Base-by-base conservation (phyloP, 2,113 vertebrate genomes). In the Mesembrinibis cayennensis region DNA sequence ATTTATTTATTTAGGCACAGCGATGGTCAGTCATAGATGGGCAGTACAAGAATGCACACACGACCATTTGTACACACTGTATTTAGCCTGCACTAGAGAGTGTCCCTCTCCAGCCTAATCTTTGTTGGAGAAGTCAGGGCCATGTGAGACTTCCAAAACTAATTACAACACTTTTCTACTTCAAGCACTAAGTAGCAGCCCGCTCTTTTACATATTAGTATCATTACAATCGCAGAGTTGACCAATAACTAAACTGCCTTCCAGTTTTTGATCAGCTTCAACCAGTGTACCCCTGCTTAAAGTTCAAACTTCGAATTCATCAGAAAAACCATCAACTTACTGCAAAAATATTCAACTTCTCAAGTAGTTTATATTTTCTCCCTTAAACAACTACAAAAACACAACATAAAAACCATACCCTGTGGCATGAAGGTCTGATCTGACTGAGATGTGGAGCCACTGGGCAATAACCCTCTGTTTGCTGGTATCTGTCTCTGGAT, bases 401-500 rank as follows among this genome's bases (percentile, higher is more conserved):
- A 6, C 7, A 63, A 63, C 0, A 71, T 5, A 14, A 82, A 81
- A n/a, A 2, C 77, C 98, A 82, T 98, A 99, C 99, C 98, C 99
- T 98, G 92, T 98, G 98, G 85, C 99, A 99, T 0, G 98, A 79
- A 90, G 98, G 97, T 96, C 99, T 98, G 97, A 99, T 99, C 80
- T 99, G 98, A 66, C 97, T 52, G 29, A 99, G 98, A 74, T 99
- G 99, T 7, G 98, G 98, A 78, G 98, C 96, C 89, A 98, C 98
- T 0, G 98, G 98, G 93, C 99, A 99, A 63, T 99, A 99, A 42
- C 98, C 97, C 77, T 99, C 99, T 8, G 98, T 92, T 40, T 98
- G 98, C 30, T 97, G 98, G 70, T 98, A 98, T 97, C 99, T 97
- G 69, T 99, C 99, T 95, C 98, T 98, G 95, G 98, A 55, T 82